Conservation (phyloP, 2,113 vertebrate genomes). For the Hippotragus niger region DNA sequence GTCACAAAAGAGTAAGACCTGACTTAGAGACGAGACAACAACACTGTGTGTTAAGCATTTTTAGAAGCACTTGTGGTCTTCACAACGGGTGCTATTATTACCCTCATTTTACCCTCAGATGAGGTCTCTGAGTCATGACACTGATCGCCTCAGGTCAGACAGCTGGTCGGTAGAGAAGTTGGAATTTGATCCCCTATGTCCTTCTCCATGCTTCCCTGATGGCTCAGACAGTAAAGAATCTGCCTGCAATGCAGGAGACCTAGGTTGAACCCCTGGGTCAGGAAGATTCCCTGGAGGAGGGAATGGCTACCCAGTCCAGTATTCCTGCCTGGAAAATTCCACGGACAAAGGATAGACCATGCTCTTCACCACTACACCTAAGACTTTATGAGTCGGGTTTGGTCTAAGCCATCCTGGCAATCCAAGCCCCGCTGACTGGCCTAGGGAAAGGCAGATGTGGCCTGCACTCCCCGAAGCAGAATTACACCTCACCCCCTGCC, state of each 20-base stretch:
- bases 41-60: background rate
- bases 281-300: background rate
- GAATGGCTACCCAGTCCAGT: background rate
- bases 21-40: too few relatives aligned
- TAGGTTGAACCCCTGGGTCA: background rate
- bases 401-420: background rate
- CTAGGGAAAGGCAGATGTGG: background rate
- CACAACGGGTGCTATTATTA: background rate
- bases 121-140: background rate
- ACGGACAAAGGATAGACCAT: background rate
- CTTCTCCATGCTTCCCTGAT: background rate
- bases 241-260: background rate
- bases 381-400: fast-evolving
- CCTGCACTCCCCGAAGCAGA: background rate
- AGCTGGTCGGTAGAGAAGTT: background rate
- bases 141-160: background rate
- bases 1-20: background rate
- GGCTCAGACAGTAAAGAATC: background rate
- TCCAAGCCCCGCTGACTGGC: background rate
- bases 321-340: background rate
- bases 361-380: background rate
- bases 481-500: background rate
- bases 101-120: background rate
- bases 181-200: background rate
- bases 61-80: background rate